Percentiles rank a stretch among this genome's conserved stretches.
Conservation (phyloP, 2,888 invertebrate genomes). For the Onthophagus sagittarius region DNA sequence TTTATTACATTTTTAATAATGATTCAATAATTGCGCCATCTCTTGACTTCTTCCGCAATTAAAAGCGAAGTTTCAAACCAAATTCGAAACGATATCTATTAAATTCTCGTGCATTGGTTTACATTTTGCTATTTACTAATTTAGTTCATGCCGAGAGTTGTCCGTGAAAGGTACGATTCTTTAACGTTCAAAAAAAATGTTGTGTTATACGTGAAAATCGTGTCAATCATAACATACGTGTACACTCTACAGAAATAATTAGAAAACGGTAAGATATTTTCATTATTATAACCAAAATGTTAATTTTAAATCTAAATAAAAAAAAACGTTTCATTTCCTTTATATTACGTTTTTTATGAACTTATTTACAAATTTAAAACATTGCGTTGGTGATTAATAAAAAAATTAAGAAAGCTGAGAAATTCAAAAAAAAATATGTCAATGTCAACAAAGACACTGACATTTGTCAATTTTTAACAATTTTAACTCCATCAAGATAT, state of each 20-base stretch:
- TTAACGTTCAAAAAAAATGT: not conserved
- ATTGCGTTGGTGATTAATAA: not conserved
- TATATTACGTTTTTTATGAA: too few relatives aligned
- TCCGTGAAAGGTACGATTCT: not conserved
- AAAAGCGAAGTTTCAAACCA: too few relatives aligned
- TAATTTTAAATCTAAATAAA: too few relatives aligned
- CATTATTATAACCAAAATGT: too few relatives aligned
- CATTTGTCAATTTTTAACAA: not conserved
- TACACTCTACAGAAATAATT: not conserved
- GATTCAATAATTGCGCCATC: too few relatives aligned
- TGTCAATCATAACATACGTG: not conserved
- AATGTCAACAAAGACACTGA: not conserved
- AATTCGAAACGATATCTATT: too few relatives aligned
- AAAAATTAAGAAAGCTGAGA: not conserved
- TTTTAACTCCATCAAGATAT: not conserved
- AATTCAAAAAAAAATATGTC: not conserved
- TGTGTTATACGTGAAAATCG: not conserved
- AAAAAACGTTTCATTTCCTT: too few relatives aligned
- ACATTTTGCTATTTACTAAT: not conserved
- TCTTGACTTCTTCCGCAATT: too few relatives aligned
- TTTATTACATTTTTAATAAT: too few relatives aligned
- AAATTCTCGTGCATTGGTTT: not conserved
- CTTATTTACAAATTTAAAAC: too few relatives aligned
- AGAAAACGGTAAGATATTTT: not conserved
- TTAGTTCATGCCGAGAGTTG: not conserved